Evolutionary conservation across 2,113 vertebrate genomes (phyloP).

Genomic region (Nematolebias whitei): DNA sequence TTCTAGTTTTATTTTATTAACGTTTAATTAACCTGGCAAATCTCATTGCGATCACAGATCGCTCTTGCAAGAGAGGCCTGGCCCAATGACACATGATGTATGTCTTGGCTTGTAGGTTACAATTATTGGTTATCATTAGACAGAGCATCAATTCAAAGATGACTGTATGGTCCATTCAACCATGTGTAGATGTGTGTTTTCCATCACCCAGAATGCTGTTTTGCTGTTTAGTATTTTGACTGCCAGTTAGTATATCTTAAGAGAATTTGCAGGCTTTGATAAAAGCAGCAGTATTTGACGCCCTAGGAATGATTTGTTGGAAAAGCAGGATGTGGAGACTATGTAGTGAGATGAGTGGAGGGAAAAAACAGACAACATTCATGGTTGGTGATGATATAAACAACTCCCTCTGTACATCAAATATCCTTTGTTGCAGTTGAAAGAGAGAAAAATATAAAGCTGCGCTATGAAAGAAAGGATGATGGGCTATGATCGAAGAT

Average conservation of each 20-base stretch:
- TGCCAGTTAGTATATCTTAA: not conserved
- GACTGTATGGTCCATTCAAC: no score
- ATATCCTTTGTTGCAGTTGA: conserved; percentile 14
- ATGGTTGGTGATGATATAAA: conserved; percentile 29
- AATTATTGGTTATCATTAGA: no score
- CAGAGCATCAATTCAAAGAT: no score
- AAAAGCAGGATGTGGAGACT: conserved; percentile 2
- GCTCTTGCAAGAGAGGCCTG: no score
- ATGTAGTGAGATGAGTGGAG: conserved; percentile 20
- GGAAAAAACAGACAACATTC: conserved; percentile 4
- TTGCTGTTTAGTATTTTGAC: not conserved
- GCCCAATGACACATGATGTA: no score
- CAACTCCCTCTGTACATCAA: conserved; percentile 31
- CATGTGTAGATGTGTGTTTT: no score
- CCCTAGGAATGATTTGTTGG: not conserved
- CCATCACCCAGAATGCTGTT: not conserved
- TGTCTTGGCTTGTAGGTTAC: no score
- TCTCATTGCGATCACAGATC: no score
- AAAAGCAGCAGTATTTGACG: not conserved
- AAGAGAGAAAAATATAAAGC: conserved; percentile 6
- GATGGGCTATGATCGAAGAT: conserved; percentile 41
- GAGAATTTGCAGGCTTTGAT: not conserved
- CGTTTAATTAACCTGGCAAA: no score
- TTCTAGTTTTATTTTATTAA: no score
- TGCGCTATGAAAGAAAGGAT: conserved; percentile 40